Conservation (phyloP, 1,140 invertebrate genomes). For the Eurosta solidaginis region DNA sequence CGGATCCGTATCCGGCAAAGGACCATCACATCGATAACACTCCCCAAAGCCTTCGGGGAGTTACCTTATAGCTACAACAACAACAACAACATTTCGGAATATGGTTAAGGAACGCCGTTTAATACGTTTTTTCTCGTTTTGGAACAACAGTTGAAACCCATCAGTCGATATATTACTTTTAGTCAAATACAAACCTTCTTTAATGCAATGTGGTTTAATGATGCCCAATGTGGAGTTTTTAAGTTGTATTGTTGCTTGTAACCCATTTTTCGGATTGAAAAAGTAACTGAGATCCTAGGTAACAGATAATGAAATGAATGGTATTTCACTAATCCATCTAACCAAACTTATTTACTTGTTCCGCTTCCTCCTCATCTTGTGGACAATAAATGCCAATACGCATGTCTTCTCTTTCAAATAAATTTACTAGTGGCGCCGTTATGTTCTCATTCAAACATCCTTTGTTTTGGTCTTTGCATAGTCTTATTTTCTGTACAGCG, state of each 20-base stretch:
- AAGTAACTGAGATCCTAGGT: slow-evolving; percentile 1
- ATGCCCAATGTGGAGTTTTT: slow-evolving; percentile 75
- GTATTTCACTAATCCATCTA: no score
- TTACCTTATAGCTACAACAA: no score
- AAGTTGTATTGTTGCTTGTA: slow-evolving; percentile 43
- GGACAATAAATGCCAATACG: slow-evolving; percentile 77
- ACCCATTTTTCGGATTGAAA: slow-evolving; percentile 29
- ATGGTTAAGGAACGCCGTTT: no score
- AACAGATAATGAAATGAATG: no score
- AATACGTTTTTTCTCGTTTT: no score
- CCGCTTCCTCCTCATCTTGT: slow-evolving; percentile 64
- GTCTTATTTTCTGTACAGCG: slow-evolving; percentile 63
- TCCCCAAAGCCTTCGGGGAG: no score
- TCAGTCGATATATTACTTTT: not conserved
- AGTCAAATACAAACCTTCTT: slow-evolving; percentile 62
- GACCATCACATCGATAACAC: no score
- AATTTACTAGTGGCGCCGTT: slow-evolving; percentile 69
- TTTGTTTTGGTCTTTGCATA: slow-evolving; percentile 40
- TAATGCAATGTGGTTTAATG: slow-evolving; percentile 89
- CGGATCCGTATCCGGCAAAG: no score
- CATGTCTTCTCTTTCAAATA: slow-evolving; percentile 74
- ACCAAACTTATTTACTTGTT: slow-evolving; percentile 51
- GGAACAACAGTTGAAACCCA: no score
- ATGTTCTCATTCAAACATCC: slow-evolving; percentile 40
- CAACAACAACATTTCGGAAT: no score